Base-by-base conservation (phyloP, 2,888 invertebrate genomes). In the Spisula subtruncata region DNA sequence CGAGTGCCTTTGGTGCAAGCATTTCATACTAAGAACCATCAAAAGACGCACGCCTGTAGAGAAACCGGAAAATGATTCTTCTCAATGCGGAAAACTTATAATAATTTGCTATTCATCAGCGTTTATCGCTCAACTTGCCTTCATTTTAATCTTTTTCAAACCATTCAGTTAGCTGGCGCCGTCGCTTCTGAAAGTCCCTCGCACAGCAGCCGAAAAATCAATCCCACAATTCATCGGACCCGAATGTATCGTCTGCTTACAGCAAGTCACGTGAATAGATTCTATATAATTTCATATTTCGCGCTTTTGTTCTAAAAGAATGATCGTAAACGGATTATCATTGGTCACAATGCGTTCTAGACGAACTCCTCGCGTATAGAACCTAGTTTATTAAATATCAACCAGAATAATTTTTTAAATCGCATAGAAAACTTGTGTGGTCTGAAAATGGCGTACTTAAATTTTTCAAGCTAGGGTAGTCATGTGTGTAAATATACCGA, bases 271-370 rank as follows among this genome's bases (percentile, higher is more conserved):
- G 35, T 83, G 82, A 85, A 85, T 83, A 56, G 85, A 56, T 82
- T 89, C 81, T 81, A 85, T 85, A 81, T 85, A 56, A 87, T 82
- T 81, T 87, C 87, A 81, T 87, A 87, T 89, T 88, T 90, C 86
- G 75, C 86, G 46, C 87, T 90, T 90, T 89, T 83, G 89, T 87
- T 82, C 80, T 81, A 84, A 54, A 81, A 89, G 87, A 82, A 60
- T 71, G 54, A 29, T 14, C 83, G 79, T 92, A 92, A 92, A 92
- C 87, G 92, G 90, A 90, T 92, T 92, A 90, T 85, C 79, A 83
- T 51, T 66, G 86, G 66, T 82, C 86, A 90, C 90, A 92, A 88
- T 85, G 80, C 86, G 66, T 87, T 85, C 86, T 86, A 88, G 90
- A 88, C 89, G 90, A 92, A 91, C 88, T 88, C 91, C 90, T 84